Evolutionary conservation across 2,797 vertebrate species (phyloP).

Genomic region (Acrossocheilus wenchowensis): DNA sequence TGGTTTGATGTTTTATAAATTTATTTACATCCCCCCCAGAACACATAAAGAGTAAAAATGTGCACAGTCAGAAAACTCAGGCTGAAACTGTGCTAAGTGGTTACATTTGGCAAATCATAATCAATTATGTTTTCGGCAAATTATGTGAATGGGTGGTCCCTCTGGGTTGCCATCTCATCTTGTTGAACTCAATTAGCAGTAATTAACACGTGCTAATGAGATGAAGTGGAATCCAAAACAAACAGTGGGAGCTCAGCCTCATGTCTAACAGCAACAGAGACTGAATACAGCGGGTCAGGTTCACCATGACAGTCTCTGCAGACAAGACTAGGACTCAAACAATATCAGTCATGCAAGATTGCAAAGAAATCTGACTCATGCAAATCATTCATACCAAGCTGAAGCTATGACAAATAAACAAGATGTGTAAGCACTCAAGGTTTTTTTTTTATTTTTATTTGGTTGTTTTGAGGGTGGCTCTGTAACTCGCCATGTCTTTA

Average conservation of each 20-base stretch:
- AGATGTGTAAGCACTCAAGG: not conserved
- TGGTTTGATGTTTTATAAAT: not conserved
- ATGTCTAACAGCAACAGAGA: slow-evolving; percentile 65
- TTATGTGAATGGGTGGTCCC: slow-evolving; percentile 96
- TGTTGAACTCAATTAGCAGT: slow-evolving; percentile 99
- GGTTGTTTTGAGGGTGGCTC: not conserved
- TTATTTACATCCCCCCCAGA: not conserved
- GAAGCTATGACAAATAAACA: not conserved
- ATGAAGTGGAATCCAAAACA: slow-evolving; percentile 94
- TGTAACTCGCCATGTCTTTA: slow-evolving; percentile 23
- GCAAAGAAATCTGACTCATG: not conserved
- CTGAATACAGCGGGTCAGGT: slow-evolving; percentile 10
- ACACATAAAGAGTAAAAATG: not conserved
- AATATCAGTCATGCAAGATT: not conserved
- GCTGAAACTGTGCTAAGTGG: slow-evolving; percentile 92
- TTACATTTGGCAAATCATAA: slow-evolving; percentile 98
- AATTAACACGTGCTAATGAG: slow-evolving; percentile 99
- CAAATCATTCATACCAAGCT: not conserved
- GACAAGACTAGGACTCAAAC: not conserved
- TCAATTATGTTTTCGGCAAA: slow-evolving; percentile 98
- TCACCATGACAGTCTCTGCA: not conserved
- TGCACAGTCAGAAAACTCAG: slow-evolving; percentile 6
- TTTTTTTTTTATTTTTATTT: slow-evolving; percentile 23
- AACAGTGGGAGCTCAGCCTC: slow-evolving; percentile 82
- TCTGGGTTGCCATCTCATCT: slow-evolving; percentile 98